Evolutionary conservation across 2,113 vertebrate genomes (phyloP).

Genomic region (Pavo muticus): DNA sequence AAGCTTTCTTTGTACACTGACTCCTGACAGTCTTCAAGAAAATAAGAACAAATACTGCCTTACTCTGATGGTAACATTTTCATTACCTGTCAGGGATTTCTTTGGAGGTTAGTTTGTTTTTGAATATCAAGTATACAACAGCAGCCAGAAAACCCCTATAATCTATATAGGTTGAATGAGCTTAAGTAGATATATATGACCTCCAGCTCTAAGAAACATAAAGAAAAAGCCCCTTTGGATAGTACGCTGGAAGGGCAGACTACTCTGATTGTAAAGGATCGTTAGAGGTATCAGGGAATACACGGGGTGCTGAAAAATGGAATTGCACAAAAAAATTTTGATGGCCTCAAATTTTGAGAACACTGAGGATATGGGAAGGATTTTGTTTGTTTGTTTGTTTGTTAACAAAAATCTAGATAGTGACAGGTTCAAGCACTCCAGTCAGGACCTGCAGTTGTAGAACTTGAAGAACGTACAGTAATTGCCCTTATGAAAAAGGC

Average conservation of each 20-base stretch:
- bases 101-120: not conserved
- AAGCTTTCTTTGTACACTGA: not conserved
- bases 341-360: not conserved
- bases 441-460: not conserved
- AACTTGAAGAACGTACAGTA: not conserved
- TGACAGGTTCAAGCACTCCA: not conserved
- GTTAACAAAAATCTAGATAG: not conserved
- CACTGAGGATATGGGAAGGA: not conserved
- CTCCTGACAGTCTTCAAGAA: slow-evolving; percentile 50
- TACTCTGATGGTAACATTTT: slow-evolving; percentile 37
- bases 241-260: not conserved
- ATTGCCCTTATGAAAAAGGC: not conserved
- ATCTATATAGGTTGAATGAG: not conserved
- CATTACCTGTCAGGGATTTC: not conserved
- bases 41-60: slow-evolving; percentile 45
- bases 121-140: not conserved
- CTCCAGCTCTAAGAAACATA: not conserved
- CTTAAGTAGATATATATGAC: not conserved
- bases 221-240: not conserved
- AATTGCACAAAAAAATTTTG: not conserved
- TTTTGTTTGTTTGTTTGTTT: not conserved
- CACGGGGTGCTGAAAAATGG: not conserved
- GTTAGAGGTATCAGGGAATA: slow-evolving; percentile 10
- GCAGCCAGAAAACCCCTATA: not conserved
- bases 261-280: not conserved